A percentile compares a stretch with the other conserved stretches of the same genome.
These are phyloP conservation scores for Linnaemya vulpina DNA, from an alignment of 2,888 invertebrate genomes.

Conservation along the genomic window DNA sequence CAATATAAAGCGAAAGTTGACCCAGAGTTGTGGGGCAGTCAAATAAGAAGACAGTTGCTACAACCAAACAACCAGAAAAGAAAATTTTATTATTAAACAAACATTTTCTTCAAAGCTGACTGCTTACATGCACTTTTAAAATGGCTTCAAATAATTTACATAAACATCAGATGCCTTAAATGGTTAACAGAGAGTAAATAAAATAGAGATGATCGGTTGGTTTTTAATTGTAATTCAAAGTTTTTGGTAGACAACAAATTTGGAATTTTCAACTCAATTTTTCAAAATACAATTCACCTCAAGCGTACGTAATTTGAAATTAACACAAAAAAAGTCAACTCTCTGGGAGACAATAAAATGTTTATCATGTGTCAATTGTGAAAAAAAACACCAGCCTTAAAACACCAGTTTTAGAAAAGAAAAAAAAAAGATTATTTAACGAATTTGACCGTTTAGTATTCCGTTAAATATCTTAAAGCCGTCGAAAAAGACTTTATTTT, in stretches of 20 bases:
- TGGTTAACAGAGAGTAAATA: conserved; percentile 45
- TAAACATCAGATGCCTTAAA: conserved; percentile 58
- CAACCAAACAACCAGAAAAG: conserved; percentile 24
- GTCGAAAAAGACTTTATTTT: neutral
- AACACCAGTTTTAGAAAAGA: neutral
- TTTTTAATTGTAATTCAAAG: conserved; percentile 48
- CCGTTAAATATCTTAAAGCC: neutral
- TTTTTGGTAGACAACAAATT: conserved; percentile 52
- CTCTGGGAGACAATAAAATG: neutral
- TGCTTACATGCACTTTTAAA: neutral
- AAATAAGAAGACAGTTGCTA: conserved; percentile 37
- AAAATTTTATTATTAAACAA: conserved; percentile 36
- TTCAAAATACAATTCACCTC: neutral
- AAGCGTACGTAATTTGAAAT: conserved; percentile 1
- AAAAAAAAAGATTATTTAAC: neutral
- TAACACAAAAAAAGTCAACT: neutral
- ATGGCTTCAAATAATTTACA: conserved; percentile 58
- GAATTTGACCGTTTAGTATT: neutral
- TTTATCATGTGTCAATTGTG: neutral
- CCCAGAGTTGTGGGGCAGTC: conserved; percentile 76
- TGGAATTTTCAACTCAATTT: conserved; percentile 65
- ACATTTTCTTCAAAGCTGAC: neutral
- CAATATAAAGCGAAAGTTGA: conserved; percentile 80
- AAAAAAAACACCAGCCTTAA: neutral
- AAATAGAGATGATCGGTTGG: conserved; percentile 4